A percentile compares a stretch with the other conserved stretches of the same genome.
phyloP scores from a whole-genome alignment of 2,888 invertebrate species.

The Exocentrus adspersus region DNA sequence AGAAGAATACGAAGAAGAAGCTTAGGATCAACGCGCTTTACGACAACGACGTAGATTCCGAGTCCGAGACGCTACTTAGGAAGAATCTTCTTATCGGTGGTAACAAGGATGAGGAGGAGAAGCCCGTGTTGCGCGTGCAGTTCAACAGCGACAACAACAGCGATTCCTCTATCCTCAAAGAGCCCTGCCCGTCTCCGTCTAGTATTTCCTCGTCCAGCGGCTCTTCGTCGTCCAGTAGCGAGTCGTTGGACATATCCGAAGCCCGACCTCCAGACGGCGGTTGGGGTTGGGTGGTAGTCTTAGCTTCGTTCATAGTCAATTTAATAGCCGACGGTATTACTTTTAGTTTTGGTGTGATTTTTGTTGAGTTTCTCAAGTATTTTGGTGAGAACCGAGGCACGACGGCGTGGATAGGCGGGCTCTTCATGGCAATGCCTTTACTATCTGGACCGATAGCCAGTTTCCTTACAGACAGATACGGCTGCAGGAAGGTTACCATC shows the following conservation, averaged over 20 bases:
- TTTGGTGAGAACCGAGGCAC: conserved; percentile 87
- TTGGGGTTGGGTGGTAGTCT: conserved; percentile 93
- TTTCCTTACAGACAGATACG: conserved; percentile 83
- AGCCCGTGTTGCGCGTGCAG: conserved; percentile 68
- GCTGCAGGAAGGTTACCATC: conserved; percentile 82
- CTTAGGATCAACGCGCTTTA: conserved; percentile 43
- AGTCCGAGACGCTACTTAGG: conserved; percentile 27
- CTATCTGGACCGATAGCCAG: conserved; percentile 87
- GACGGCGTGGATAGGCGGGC: conserved; percentile 89
- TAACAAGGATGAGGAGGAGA: conserved; percentile 51
- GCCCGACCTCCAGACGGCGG: conserved; percentile 86
- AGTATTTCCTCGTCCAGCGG: conserved; percentile 58
- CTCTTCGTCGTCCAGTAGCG: conserved; percentile 67
- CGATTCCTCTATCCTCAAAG: conserved; percentile 41
- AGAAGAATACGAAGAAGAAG: conserved; percentile 42
- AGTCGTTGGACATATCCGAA: conserved; percentile 73
- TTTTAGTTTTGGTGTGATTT: conserved; percentile 92
- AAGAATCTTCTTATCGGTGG: conserved; percentile 32
- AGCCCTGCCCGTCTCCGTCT: conserved; percentile 44
- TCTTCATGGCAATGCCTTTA: conserved; percentile 92
- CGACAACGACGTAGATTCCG: conserved; percentile 35
- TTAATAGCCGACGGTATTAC: conserved; percentile 93
- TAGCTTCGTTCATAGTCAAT: conserved; percentile 89
- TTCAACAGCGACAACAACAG: conserved; percentile 65
- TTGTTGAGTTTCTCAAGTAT: conserved; percentile 84